These are phyloP conservation scores for Pseudochirops cupreus DNA, from an alignment of 2,797 vertebrate species.

Conservation along the genomic window DNA sequence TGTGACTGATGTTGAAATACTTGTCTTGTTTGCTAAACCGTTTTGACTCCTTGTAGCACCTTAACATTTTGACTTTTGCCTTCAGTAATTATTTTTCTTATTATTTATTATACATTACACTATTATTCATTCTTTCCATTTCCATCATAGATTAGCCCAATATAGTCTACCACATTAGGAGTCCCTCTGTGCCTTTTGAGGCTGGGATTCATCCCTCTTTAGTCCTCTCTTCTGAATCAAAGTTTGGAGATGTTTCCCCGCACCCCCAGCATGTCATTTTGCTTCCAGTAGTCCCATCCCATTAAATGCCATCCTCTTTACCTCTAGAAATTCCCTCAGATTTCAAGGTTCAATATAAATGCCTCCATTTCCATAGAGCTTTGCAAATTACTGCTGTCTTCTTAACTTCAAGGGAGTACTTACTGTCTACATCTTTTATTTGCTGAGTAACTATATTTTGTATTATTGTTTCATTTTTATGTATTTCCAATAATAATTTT, in stretches of 20 bases:
- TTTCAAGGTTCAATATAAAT: not conserved
- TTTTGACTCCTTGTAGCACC: not conserved
- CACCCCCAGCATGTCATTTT: not conserved
- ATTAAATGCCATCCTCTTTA: not conserved
- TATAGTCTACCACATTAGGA: not conserved
- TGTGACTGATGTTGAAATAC: not conserved
- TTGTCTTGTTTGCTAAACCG: not conserved
- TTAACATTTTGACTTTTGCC: not conserved
- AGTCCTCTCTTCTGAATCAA: not conserved
- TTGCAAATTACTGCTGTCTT: not conserved
- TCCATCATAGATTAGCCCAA: not conserved
- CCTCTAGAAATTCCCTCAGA: not conserved
- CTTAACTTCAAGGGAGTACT: not conserved
- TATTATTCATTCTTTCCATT: not conserved
- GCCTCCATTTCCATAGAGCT: not conserved
- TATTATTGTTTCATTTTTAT: not conserved
- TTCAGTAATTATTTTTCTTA: not conserved
- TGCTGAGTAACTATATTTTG: not conserved
- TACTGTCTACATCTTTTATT: not conserved
- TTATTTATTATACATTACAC: no score
- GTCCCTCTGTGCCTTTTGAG: not conserved
- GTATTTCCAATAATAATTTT: not conserved
- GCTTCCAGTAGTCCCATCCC: not conserved
- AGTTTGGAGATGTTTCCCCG: not conserved
- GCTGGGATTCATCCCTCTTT: not conserved